A percentile compares a stretch with the other conserved stretches of the same genome.
Evolutionary conservation across 1,140 invertebrate genomes (phyloP).

Genomic region (Ostrea denselamellosa): DNA sequence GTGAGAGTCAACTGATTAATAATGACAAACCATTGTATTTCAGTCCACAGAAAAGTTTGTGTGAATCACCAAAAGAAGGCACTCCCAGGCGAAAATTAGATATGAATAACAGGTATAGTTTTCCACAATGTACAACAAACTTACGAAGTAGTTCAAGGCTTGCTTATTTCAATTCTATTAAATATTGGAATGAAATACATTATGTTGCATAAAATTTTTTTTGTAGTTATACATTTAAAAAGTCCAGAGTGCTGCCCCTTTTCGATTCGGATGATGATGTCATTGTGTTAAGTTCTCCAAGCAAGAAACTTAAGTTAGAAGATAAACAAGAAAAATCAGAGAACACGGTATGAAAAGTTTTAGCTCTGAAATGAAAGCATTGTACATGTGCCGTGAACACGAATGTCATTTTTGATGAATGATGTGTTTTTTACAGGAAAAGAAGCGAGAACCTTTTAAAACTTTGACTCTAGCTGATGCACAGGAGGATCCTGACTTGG

Average conservation of each 20-base stretch:
- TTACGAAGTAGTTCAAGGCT: not conserved
- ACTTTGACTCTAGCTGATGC: slow-evolving; percentile 48
- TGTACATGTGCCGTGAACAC: not conserved
- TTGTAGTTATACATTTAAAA: slow-evolving; percentile 47
- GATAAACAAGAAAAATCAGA: not conserved
- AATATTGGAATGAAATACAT: not conserved
- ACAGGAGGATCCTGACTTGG: slow-evolving; percentile 56
- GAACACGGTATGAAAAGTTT: not conserved
- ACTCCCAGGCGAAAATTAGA: slow-evolving; percentile 45
- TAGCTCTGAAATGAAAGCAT: not conserved
- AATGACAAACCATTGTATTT: not conserved
- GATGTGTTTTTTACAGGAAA: not conserved
- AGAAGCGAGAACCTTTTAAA: not conserved
- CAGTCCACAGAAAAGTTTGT: slow-evolving; percentile 14
- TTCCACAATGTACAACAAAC: not conserved
- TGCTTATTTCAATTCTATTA: not conserved
- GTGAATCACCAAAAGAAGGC: slow-evolving; percentile 37
- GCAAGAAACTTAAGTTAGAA: slow-evolving; percentile 40
- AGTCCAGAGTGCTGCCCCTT: slow-evolving; percentile 33
- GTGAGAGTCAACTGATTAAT: no score
- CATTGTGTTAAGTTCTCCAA: slow-evolving; percentile 36
- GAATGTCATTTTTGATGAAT: not conserved
- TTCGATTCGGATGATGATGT: slow-evolving; percentile 17
- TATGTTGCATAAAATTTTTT: not conserved
- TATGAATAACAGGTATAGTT: slow-evolving; percentile 37